phyloP scores from a whole-genome alignment of 2,888 invertebrate genomes.

The Leucania comma region DNA sequence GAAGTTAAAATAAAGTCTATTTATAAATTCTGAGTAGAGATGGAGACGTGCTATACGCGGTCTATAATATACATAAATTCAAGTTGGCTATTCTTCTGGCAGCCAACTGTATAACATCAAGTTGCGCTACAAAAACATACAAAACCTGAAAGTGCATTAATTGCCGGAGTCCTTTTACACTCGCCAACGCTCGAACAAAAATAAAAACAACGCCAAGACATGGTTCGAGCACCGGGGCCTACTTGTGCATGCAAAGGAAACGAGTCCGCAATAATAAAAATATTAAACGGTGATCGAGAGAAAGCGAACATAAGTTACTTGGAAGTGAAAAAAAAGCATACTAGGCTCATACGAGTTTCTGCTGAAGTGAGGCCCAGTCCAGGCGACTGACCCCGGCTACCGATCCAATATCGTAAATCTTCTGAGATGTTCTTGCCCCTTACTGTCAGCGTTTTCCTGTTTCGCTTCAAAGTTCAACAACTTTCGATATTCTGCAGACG shows the following conservation, averaged over 20 bases:
- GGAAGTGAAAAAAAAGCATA: constrained; percentile 66
- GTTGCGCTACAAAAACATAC: constrained; percentile 53
- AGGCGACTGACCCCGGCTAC: constrained; percentile 79
- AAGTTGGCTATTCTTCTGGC: constrained; percentile 48
- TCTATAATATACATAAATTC: constrained; percentile 43
- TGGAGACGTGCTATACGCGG: constrained; percentile 18
- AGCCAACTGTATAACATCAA: constrained; percentile 44
- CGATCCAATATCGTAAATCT: constrained; percentile 80
- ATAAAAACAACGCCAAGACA: constrained; percentile 70
- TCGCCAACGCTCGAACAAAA: constrained; percentile 64
- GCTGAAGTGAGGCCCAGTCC: constrained; percentile 72
- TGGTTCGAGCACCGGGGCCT: constrained; percentile 65
- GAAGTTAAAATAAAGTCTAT: constrained; percentile 51
- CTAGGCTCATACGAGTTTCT: constrained; percentile 59
- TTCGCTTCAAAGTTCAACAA: constrained; percentile 77
- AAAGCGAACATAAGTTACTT: constrained; percentile 71
- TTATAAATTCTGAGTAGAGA: constrained; percentile 35
- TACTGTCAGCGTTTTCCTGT: constrained; percentile 77
- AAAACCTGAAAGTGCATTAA: constrained; percentile 68
- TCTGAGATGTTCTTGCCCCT: constrained; percentile 68
- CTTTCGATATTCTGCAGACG: constrained; percentile 72
- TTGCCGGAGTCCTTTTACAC: constrained; percentile 66
- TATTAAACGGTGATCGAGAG: constrained; percentile 68
- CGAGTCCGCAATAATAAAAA: constrained; percentile 71
- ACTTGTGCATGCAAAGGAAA: constrained; percentile 75